Evolutionary conservation across 2,797 vertebrate species (phyloP).

Genomic region (Percopsis omiscomaycus): DNA sequence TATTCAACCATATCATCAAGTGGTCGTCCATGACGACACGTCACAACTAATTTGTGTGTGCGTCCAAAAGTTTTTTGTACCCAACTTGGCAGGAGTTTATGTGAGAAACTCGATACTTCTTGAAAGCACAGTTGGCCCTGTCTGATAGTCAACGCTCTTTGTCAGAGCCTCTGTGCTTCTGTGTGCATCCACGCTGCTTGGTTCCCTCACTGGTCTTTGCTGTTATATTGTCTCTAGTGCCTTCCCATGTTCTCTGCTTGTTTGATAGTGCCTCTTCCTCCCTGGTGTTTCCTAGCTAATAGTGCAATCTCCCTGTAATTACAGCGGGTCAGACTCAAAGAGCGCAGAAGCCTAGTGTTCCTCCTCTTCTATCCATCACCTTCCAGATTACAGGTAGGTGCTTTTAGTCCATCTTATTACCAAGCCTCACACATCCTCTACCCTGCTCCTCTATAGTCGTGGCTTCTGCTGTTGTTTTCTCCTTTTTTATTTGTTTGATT

Average conservation of each 20-base stretch:
- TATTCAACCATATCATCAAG: no score
- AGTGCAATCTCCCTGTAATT: constrained; percentile 82
- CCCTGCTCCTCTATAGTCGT: background rate
- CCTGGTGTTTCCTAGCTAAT: constrained; percentile 68
- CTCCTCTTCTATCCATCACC: constrained; percentile 87
- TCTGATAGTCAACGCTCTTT: no score
- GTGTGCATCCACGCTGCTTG: no score
- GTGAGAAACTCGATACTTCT: no score
- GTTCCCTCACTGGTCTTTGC: background rate
- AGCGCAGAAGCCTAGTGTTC: constrained; percentile 83
- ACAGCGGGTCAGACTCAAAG: constrained; percentile 86
- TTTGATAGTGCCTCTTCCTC: constrained; percentile 30
- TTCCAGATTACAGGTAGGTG: constrained; percentile 91
- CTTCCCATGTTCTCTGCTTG: constrained; percentile 22
- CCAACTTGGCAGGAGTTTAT: no score
- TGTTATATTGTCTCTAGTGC: constrained; percentile 9
- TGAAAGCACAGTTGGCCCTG: no score
- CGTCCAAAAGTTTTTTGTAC: no score
- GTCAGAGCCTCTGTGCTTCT: no score
- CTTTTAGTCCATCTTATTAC: constrained; percentile 53
- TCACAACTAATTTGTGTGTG: no score
- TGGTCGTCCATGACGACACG: no score
- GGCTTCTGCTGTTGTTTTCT: background rate
- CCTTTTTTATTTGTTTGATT: background rate
- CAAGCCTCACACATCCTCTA: background rate